Percentiles rank a stretch among this genome's conserved stretches.
Evolutionary conservation across 2,113 vertebrate species (phyloP).

Genomic region (Naja naja): DNA sequence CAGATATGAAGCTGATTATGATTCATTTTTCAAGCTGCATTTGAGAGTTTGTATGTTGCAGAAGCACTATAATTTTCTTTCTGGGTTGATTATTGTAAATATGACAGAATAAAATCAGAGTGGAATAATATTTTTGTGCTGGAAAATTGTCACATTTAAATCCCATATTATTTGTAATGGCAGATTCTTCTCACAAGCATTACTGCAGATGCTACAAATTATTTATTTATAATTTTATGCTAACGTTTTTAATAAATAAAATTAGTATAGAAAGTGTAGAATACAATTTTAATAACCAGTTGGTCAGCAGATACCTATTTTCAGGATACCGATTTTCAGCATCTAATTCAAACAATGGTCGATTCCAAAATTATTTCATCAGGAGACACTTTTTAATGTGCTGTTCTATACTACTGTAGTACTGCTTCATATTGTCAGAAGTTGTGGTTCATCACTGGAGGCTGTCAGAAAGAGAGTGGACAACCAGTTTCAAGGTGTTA

Average conservation of each 20-base stretch:
- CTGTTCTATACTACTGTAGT: not conserved
- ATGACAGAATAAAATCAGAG: not conserved
- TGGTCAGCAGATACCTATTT: not conserved
- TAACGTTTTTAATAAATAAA: not conserved
- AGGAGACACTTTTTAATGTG: not conserved
- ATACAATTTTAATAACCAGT: not conserved
- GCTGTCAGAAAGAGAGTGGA: not conserved
- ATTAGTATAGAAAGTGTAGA: not conserved
- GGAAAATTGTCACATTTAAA: not conserved
- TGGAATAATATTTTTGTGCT: not conserved
- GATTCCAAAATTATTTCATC: not conserved
- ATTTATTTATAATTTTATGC: not conserved
- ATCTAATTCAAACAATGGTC: not conserved
- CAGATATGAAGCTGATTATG: not conserved
- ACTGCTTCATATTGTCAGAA: not conserved
- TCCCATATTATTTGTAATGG: not conserved
- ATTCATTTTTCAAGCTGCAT: not conserved
- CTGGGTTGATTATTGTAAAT: not conserved
- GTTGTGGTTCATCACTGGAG: not conserved
- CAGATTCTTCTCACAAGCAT: not conserved
- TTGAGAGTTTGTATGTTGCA: not conserved
- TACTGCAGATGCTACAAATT: not conserved
- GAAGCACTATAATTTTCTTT: not conserved
- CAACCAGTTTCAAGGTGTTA: too few relatives aligned
- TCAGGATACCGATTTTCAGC: not conserved